Conservation (phyloP, 2,888 invertebrate genomes). For the Callyntrura sp. region DNA sequence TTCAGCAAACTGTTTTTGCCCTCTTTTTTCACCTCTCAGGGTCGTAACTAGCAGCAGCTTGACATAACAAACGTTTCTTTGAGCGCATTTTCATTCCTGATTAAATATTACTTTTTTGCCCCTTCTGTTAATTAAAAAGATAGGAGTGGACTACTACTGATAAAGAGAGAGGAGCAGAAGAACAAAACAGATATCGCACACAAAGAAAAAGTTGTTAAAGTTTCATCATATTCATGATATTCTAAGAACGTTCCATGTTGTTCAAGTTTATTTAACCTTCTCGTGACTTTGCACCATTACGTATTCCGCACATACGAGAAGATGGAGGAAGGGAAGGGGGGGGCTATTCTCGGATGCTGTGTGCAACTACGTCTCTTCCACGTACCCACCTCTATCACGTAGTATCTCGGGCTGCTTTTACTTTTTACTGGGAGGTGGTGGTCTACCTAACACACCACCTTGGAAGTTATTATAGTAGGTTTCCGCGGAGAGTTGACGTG, state of each 20-base stretch:
- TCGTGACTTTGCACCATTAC: conserved; percentile 36
- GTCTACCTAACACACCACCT: not conserved
- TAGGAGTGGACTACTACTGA: not conserved
- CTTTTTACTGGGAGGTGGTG: no score
- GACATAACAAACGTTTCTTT: not conserved
- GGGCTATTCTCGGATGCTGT: no score
- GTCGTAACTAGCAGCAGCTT: no score
- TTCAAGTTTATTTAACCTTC: conserved; percentile 30
- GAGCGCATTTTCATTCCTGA: conserved; percentile 19
- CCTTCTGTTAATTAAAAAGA: conserved; percentile 29
- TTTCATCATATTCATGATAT: conserved; percentile 17
- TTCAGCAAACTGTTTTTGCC: no score
- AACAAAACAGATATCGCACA: no score
- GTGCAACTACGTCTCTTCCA: no score
- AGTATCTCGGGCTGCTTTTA: not conserved
- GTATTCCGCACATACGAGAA: not conserved
- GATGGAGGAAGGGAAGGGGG: not conserved
- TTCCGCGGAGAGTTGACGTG: not conserved
- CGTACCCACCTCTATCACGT: conserved; percentile 1
- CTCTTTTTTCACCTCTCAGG: conserved; percentile 37
- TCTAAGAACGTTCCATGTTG: conserved; percentile 1
- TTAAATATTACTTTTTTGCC: not conserved
- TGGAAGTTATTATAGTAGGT: not conserved
- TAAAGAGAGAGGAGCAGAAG: not conserved
- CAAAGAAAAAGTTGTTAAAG: conserved; percentile 5